Conservation (phyloP, 92 coral and sea anemone genomes). For the Zoanthus sansibaricus region DNA sequence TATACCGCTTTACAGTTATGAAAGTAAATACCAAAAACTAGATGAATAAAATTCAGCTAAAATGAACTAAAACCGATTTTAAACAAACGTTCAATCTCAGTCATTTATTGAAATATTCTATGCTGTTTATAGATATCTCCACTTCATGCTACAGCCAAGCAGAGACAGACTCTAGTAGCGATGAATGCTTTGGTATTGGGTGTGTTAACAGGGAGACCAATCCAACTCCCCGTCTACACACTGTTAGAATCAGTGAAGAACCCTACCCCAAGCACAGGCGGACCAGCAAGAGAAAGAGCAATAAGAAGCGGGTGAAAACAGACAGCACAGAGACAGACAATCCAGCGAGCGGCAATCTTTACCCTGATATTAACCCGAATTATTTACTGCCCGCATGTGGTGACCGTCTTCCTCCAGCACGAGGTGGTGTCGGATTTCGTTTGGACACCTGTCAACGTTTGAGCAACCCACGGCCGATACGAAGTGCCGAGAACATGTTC, state of each 20-base stretch:
- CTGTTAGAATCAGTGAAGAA: conserved; percentile 28
- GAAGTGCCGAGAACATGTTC: conserved; percentile 27
- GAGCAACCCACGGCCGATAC: conserved; percentile 30
- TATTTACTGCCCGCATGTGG: conserved; percentile 32
- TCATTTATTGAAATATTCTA: background rate
- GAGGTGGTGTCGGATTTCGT: conserved; percentile 21
- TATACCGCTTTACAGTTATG: no score
- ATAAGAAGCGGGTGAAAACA: conserved; percentile 31
- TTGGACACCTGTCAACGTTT: conserved; percentile 15
- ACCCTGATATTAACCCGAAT: conserved; percentile 24
- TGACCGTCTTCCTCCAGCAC: conserved; percentile 21
- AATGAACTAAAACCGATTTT: no score
- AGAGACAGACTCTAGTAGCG: conserved; percentile 36
- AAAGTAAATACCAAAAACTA: no score
- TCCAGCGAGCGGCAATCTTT: conserved; percentile 17
- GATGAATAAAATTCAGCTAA: no score
- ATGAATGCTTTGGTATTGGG: conserved; percentile 38
- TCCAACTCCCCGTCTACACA: conserved; percentile 23
- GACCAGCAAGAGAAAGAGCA: conserved; percentile 37
- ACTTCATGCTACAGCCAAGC: conserved; percentile 47
- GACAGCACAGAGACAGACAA: conserved; percentile 15
- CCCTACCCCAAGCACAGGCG: conserved; percentile 32
- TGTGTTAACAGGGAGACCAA: conserved; percentile 49
- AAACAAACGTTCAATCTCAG: background rate
- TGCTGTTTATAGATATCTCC: conserved; percentile 11